A percentile compares a stretch with the other conserved stretches of the same genome.
Conservation (phyloP, 2,113 vertebrate genomes). For the Nothocercus julius region DNA sequence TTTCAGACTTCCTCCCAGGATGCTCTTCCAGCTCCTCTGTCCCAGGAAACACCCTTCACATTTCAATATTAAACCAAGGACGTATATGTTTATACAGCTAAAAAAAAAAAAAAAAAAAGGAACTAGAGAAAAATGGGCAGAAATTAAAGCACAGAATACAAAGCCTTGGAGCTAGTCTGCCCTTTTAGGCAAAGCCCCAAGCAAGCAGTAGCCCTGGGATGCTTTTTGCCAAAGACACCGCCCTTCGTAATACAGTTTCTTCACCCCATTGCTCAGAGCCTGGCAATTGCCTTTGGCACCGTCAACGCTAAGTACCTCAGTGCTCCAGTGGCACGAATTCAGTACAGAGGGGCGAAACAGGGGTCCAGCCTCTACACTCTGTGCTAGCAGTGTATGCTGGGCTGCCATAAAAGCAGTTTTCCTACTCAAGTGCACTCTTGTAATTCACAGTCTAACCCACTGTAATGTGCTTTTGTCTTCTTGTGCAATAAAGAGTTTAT, state of each 20-base stretch:
- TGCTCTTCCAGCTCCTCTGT: not conserved
- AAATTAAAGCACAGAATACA: not conserved
- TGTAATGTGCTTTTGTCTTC: no score
- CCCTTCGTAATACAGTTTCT: not conserved
- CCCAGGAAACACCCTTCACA: not conserved
- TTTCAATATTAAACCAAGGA: not conserved
- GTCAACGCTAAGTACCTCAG: not conserved
- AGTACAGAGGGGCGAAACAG: fast-evolving
- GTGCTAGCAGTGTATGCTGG: fast-evolving
- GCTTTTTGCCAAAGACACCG: not conserved
- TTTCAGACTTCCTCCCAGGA: conserved; percentile 25
- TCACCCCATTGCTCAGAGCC: fast-evolving
- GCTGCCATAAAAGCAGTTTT: not conserved
- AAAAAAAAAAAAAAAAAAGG: not conserved
- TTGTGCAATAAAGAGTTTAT: not conserved
- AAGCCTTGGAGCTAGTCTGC: not conserved
- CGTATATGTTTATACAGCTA: not conserved
- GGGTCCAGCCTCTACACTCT: not conserved
- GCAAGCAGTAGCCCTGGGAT: not conserved
- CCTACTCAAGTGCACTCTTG: fast-evolving
- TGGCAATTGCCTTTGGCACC: not conserved
- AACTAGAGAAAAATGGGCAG: not conserved
- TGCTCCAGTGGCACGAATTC: not conserved
- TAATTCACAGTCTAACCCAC: no score
- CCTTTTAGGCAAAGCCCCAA: not conserved